A percentile compares a stretch with the other conserved stretches of the same genome.
Evolutionary conservation across 2,797 vertebrate species (phyloP).

Genomic region (Gymnothorax javanicus): DNA sequence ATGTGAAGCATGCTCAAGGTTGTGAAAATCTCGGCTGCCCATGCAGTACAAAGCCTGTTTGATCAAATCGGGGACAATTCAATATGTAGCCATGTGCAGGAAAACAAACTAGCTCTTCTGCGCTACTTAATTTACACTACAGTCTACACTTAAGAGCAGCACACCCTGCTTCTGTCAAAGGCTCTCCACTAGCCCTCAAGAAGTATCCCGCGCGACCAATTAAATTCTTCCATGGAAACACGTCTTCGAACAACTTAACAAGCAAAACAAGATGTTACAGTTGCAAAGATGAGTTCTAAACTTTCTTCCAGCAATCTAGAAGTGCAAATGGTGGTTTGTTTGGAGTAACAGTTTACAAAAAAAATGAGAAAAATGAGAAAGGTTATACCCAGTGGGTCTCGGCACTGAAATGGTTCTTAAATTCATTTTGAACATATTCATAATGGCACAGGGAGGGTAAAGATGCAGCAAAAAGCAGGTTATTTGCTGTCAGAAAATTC

Average conservation of each 20-base stretch:
- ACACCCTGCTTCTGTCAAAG: too few relatives aligned
- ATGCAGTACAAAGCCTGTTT: neutral
- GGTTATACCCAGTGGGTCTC: neutral
- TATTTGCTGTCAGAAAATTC: neutral
- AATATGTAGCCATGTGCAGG: too few relatives aligned
- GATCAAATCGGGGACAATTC: neutral
- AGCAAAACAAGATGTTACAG: neutral
- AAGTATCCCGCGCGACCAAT: neutral
- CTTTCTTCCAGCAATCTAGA: neutral
- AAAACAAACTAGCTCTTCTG: neutral
- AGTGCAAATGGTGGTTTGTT: slow-evolving; percentile 16
- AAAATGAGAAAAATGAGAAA: neutral
- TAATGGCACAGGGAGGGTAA: neutral
- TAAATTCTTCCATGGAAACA: neutral
- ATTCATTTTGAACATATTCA: slow-evolving; percentile 13
- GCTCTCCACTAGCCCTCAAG: neutral
- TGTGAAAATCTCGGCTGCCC: neutral
- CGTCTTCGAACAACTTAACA: neutral
- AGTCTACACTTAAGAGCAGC: neutral
- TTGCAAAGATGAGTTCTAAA: slow-evolving; percentile 14
- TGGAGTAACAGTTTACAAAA: neutral
- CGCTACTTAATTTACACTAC: neutral
- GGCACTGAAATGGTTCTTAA: neutral
- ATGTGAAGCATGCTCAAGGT: neutral
- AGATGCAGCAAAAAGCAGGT: slow-evolving; percentile 13